Base-by-base conservation (phyloP, 2,797 vertebrate genomes). In the Discoglossus pictus region DNA sequence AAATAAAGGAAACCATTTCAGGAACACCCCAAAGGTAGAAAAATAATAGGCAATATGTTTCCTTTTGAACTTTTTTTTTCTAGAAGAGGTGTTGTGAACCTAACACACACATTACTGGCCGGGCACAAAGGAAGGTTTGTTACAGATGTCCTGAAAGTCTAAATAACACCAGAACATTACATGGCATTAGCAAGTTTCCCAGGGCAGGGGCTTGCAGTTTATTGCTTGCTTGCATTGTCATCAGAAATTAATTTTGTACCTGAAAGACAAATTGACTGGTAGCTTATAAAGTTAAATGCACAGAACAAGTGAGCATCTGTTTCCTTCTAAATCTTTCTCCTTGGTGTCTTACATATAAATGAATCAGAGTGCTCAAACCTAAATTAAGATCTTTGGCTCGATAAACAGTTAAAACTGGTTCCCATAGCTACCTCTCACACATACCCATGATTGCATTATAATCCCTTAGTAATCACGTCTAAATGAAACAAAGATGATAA, bases 401-500 rank as follows among this genome's bases (percentile, higher is more conserved):
- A 99, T 99, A 98, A 97, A 96, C 93, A 97, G 95, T 97, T 97
- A 97, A 96, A 96, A 95, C 91, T 93, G 90, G 97, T 99, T 98
- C 94, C 97, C 96, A 98, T 99, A 94, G 97, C 94, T 96, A 98
- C 96, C 89, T 92, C 94, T 98, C 94, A 95, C 95, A 95, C 94
- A 94, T 95, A 91, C 90, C 93, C 90, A 92, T 98, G 96, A 98
- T 98, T 99, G 94, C 95, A 96, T 98, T 99, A 98, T 99, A 99
- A 99, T 98, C 97, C 94, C 89, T 91, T 90, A 93, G 95, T 97
- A 99, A 99, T 99, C 97, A 99, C 94, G 92, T 95, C 95, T 97
- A 97, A 98, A 98, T 99, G 96, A 99, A 97, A 96, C 92, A 86
- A 93, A 95, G 94, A 97, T 96, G 95, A 98, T 99, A 98, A 98